Conservation (phyloP, 2,113 vertebrate genomes). For the Chionis minor region DNA sequence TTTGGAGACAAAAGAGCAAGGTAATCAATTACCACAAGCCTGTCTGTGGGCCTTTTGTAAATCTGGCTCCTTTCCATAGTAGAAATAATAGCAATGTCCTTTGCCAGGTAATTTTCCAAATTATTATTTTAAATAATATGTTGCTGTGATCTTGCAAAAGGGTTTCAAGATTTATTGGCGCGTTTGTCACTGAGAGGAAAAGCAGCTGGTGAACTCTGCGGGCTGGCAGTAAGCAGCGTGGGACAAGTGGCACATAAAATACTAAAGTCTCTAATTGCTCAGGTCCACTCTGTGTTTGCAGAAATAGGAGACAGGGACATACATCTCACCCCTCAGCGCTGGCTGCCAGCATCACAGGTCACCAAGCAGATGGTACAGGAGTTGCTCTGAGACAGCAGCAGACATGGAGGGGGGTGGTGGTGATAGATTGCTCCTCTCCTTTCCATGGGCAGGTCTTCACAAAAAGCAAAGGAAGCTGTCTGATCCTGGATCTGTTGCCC, state of each 20-base stretch:
- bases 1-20: background rate
- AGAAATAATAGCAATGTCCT: slow-evolving; percentile 36
- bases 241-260: slow-evolving; percentile 9
- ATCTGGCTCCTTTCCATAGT: background rate
- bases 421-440: slow-evolving; percentile 2
- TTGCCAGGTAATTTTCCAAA: slow-evolving; percentile 50
- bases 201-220: background rate
- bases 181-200: background rate
- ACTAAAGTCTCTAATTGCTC: background rate
- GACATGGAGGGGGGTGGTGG: fast-evolving
- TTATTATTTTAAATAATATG: slow-evolving; percentile 40
- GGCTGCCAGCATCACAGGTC: background rate
- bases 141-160: background rate
- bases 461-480: background rate
- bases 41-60: background rate
- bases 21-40: slow-evolving; percentile 19
- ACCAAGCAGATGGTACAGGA: background rate
- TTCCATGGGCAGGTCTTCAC: background rate
- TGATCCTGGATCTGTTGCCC: background rate
- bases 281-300: background rate
- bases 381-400: background rate
- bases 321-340: background rate
- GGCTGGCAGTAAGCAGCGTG: background rate
- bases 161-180: slow-evolving; percentile 3
- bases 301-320: background rate